These are phyloP conservation scores for Pantherophis guttatus DNA, from an alignment of 2,113 vertebrate genomes.

Conservation along the genomic window DNA sequence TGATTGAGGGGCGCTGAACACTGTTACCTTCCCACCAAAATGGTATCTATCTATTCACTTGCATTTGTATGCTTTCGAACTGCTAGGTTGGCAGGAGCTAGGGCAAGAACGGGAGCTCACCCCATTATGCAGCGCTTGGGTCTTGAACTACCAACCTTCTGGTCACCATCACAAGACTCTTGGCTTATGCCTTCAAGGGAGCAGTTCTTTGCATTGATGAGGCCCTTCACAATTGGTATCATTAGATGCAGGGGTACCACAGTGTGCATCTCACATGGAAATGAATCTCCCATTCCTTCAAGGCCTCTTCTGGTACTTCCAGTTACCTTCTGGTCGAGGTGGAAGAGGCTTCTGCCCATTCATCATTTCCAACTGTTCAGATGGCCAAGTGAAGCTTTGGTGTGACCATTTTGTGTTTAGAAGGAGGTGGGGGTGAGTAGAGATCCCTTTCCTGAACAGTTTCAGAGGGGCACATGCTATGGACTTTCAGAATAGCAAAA, in stretches of 20 bases:
- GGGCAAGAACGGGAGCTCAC: not conserved
- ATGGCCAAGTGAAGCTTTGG: not conserved
- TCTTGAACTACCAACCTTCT: not conserved
- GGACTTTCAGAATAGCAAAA: not conserved
- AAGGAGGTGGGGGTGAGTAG: not conserved
- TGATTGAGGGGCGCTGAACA: not conserved
- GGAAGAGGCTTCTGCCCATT: not conserved
- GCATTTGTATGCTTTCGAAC: not conserved
- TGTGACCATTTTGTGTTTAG: not conserved
- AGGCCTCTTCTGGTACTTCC: not conserved
- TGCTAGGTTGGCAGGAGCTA: not conserved
- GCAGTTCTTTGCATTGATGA: not conserved
- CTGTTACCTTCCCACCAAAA: not conserved
- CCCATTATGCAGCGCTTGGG: not conserved
- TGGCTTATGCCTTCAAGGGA: not conserved
- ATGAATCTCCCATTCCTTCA: not conserved
- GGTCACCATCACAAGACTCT: not conserved
- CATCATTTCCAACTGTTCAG: not conserved
- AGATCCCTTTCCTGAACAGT: not conserved
- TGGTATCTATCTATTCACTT: not conserved
- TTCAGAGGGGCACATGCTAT: not conserved
- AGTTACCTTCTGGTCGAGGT: not conserved
- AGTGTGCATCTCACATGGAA: not conserved
- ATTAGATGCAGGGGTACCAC: not conserved
- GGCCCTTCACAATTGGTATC: not conserved